phyloP scores from a whole-genome alignment of 2,797 vertebrate species.

The Leptoclinus maculatus region DNA sequence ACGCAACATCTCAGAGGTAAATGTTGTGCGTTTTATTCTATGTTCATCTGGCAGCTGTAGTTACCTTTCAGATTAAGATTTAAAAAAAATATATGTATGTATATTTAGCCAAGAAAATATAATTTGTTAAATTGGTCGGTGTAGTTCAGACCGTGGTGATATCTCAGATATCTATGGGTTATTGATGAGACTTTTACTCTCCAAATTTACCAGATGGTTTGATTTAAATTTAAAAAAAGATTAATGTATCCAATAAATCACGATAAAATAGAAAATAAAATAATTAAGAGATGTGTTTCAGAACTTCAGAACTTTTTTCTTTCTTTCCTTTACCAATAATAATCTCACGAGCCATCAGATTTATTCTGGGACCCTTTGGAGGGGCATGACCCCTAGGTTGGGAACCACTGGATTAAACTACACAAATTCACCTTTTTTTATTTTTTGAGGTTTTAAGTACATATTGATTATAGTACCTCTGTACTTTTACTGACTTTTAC shows the following conservation, averaged over 20 bases:
- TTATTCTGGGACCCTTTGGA: not conserved
- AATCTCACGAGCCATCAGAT: not conserved
- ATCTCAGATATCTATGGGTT: not conserved
- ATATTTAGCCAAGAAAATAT: not conserved
- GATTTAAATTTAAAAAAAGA: not conserved
- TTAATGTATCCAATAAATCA: not conserved
- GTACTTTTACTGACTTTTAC: not conserved
- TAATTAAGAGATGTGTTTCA: not conserved
- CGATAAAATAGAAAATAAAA: not conserved
- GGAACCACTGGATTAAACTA: not conserved
- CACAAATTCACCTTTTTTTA: no score
- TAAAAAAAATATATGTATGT: not conserved
- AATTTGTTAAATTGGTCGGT: not conserved
- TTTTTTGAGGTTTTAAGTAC: no score
- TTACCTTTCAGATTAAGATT: no score
- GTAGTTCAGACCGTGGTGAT: no score
- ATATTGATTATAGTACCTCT: not conserved
- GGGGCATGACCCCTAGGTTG: not conserved
- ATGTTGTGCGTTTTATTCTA: no score
- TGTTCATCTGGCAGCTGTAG: no score
- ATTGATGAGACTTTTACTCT: no score
- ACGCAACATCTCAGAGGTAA: no score
- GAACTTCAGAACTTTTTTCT: no score
- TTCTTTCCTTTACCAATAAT: not conserved
- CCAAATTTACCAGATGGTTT: no score